Conservation (phyloP, 2,113 vertebrate genomes). For the Toxotes chatareus region DNA sequence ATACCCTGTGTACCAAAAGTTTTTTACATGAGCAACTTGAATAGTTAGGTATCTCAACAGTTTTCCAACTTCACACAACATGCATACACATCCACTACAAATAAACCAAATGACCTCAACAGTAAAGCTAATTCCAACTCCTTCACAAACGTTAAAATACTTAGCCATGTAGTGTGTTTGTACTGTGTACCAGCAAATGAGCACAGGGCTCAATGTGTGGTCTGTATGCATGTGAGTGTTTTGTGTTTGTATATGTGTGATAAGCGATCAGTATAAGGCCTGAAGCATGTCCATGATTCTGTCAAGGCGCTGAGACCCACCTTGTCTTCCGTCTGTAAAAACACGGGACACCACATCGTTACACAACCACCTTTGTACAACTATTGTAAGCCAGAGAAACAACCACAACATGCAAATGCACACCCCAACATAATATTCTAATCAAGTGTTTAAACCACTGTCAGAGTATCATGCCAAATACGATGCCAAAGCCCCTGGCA, state of each 20-base stretch:
- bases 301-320: slow-evolving; percentile 84
- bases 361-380: slow-evolving; percentile 63
- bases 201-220: slow-evolving; percentile 22
- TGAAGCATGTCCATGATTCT: slow-evolving; percentile 80
- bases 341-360: slow-evolving; percentile 84
- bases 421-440: slow-evolving; percentile 27
- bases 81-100: slow-evolving; percentile 40
- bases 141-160: slow-evolving; percentile 70
- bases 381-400: slow-evolving; percentile 47
- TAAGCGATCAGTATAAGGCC: slow-evolving; percentile 71
- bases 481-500: slow-evolving; percentile 57
- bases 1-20: slow-evolving; percentile 3
- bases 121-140: slow-evolving; percentile 29
- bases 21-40: slow-evolving; percentile 23
- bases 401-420: slow-evolving; percentile 56
- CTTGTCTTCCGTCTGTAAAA: slow-evolving; percentile 88
- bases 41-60: slow-evolving; percentile 2
- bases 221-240: slow-evolving; percentile 23
- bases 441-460: slow-evolving; percentile 29
- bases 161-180: slow-evolving; percentile 71
- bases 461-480: slow-evolving; percentile 54
- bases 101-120: slow-evolving; percentile 40
- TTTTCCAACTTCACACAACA: slow-evolving; percentile 46
- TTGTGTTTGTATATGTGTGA: slow-evolving; percentile 35
- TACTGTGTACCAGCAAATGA: slow-evolving; percentile 37